Evolutionary conservation across 2,888 invertebrate species (phyloP), one percentile per base, ranked within the genome.

Genomic region (Amphipyra berbera): DNA sequence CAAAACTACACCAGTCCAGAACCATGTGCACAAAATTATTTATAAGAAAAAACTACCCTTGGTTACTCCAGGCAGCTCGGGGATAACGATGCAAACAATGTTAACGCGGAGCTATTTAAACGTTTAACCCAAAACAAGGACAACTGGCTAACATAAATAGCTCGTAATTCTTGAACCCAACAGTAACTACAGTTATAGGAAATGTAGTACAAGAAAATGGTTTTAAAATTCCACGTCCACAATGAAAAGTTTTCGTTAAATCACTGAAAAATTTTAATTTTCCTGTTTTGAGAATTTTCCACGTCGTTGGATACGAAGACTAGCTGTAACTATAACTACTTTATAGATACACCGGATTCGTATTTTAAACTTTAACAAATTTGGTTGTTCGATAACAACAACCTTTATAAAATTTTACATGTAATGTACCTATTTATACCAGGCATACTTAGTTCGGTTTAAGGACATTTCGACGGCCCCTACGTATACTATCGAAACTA

Each of bases 61-160:
- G 27, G 49, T 53, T 53, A 40, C 27, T 42, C 21, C 1, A 35
- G 21, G 49, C 13, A 50, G 57, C 38, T 55, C 37, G 21, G 14
- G 42, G 57, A 13, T 50, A 67, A 77, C 59, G 54, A 76, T 61
- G 63, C 61, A 52, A 76, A 62, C 61, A 77, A 70, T 77, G 67
- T 64, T 44, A 54, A 47, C 46, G 30, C 45, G 42, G 7, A 42
- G 55, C 48, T 71, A 63, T 73, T 73, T 66, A 60, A 62, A 56
- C 56, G 49, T 63, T 63, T 13, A 45, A 53, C 61, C 49, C 41
- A 60, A 64, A 66, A 54, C 60, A 62, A 61, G 44, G 46, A 62
- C 47, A 48, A 68, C 54, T 45, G 52, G 44, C 38, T 56, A 49
- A 64, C 64, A 41, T 55, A 79, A 67, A 75, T 61, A 74, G 38